Evolutionary conservation across 1,140 invertebrate species (phyloP), one percentile per base, ranked within the genome.

Genomic region (Whitmania pigra): DNA sequence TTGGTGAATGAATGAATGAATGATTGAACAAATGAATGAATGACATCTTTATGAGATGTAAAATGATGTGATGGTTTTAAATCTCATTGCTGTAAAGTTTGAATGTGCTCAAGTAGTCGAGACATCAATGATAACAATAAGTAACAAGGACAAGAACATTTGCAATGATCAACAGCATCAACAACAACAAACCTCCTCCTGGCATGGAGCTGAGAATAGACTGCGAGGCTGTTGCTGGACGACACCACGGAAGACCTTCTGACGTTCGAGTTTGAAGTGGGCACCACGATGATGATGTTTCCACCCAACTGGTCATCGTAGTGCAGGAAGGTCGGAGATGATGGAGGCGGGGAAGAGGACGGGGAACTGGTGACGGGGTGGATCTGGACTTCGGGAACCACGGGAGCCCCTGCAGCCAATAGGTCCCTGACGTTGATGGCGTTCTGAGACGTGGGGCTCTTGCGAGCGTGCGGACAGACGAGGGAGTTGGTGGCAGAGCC

Each of bases 401-500:
- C 77, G n/a, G 79, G 75, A 70, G 79, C 75, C 18, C 74, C 73
- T 15, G 76, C 72, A 25, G 78, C 76, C 36, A 78, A 78, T 13
- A 78, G 72, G 74, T 78, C 77, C 43, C 73, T 57, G 31, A 77
- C 76, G 73, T 79, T 78, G 29, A 80, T 66, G 22, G 78, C 78
- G 67, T 79, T 79, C 72, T 79, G 78, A 25, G 77, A 77, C 36
- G 53, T 49, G 3, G 36, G 53, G n/a, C 22, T 49, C 36, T 54
- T 70, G 20, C 29, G 40, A 40, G 69, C 49, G 11, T 68, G 67
- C 3, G 67, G 67, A 31, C 67, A 68, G 67, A 27, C 29, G 31
- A 86, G 83, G 71, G 85, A 86, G 81, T 85, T 86, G 25, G 84
- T 85, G 71, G 85, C 85, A 68, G 86, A 86, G 69, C 43, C 43